A percentile compares a stretch with the other conserved stretches of the same genome.
These are phyloP conservation scores for Podocnemis expansa DNA, from an alignment of 2,113 vertebrate species.

Conservation along the genomic window DNA sequence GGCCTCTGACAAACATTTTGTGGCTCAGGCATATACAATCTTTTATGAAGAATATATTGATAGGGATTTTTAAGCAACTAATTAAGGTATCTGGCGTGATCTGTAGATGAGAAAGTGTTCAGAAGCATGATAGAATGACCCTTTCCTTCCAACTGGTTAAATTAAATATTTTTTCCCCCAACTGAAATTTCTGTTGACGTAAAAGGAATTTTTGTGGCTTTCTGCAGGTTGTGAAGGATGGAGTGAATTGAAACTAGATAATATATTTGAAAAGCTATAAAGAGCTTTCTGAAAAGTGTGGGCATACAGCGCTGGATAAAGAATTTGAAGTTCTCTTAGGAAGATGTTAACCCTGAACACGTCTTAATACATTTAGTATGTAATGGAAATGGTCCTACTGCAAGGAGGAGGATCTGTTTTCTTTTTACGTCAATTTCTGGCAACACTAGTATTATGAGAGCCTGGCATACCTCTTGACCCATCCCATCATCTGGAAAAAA, in stretches of 20 bases:
- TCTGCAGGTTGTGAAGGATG: constrained; percentile 49
- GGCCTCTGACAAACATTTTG: constrained; percentile 68
- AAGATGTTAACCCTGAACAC: constrained; percentile 51
- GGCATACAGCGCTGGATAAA: constrained; percentile 77
- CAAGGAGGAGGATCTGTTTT: constrained; percentile 61
- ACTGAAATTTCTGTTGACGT: constrained; percentile 58
- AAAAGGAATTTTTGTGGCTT: constrained; percentile 55
- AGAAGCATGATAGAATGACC: constrained; percentile 52
- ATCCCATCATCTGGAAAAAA: constrained; percentile 76
- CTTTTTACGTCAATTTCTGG: constrained; percentile 74
- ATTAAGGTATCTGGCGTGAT: constrained; percentile 76
- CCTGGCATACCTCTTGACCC: constrained; percentile 79
- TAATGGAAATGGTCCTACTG: constrained; percentile 44
- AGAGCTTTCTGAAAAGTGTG: constrained; percentile 79
- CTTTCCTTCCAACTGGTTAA: constrained; percentile 26
- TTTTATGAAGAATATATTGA: constrained; percentile 69
- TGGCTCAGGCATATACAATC: constrained; percentile 62
- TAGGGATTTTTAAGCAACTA: constrained; percentile 70
- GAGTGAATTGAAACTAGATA: constrained; percentile 45
- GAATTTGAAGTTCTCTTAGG: constrained; percentile 73
- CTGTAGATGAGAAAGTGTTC: constrained; percentile 47
- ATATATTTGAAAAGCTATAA: constrained; percentile 48
- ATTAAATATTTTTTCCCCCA: constrained; percentile 49
- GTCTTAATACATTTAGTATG: constrained; percentile 79
- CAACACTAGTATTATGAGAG: constrained; percentile 62